Conservation (phyloP, 2,113 vertebrate species). For the Australoheros scitulus region DNA sequence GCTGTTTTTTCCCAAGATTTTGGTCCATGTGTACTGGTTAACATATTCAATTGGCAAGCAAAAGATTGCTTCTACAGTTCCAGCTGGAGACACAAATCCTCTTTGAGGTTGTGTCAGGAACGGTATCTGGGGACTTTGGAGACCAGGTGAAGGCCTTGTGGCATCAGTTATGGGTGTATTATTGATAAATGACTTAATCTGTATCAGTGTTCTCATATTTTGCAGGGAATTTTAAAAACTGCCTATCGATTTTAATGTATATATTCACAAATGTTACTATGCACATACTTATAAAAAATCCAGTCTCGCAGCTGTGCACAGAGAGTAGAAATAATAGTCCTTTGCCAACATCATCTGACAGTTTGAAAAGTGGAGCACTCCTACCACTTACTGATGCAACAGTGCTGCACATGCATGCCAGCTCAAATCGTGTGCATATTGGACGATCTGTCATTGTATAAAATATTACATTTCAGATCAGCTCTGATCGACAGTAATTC, state of each 20-base stretch:
- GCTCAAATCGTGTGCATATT: not conserved
- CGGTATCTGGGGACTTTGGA: not conserved
- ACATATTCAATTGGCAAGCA: too few relatives aligned
- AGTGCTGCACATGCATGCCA: not conserved
- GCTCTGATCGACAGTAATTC: constrained; percentile 24
- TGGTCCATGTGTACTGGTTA: too few relatives aligned
- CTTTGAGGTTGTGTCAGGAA: too few relatives aligned
- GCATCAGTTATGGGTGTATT: not conserved
- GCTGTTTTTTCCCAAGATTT: too few relatives aligned
- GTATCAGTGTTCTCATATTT: not conserved
- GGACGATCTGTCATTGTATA: constrained; percentile 15
- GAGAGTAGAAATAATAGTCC: not conserved
- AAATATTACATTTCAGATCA: constrained; percentile 9
- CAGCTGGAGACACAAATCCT: too few relatives aligned
- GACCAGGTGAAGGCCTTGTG: not conserved
- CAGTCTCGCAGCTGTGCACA: not conserved
- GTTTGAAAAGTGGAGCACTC: constrained; percentile 1
- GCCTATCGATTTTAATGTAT: not conserved
- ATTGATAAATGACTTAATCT: not conserved
- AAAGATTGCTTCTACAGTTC: too few relatives aligned
- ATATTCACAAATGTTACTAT: not conserved
- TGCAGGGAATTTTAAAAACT: not conserved
- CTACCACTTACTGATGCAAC: not conserved
- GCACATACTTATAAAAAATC: not conserved
- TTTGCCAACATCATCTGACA: constrained; percentile 12